phyloP scores from a whole-genome alignment of 35 echinoderm and acorn worm species.

The Anneissia japonica region DNA sequence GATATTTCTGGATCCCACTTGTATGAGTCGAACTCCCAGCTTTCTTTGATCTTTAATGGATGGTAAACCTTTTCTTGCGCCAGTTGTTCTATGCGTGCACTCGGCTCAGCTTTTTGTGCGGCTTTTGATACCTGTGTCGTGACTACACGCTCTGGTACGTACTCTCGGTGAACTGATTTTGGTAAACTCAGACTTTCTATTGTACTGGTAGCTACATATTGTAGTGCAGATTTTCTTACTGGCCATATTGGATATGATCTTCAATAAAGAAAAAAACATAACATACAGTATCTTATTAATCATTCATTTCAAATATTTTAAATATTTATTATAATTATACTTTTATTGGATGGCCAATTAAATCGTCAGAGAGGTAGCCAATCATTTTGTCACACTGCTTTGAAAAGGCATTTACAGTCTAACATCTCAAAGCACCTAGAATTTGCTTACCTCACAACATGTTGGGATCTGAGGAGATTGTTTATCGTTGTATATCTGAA shows the following conservation, averaged over 20 bases:
- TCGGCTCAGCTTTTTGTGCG: slow-evolving; percentile 69
- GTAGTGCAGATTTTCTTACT: slow-evolving; percentile 75
- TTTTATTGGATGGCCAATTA: too few species aligned
- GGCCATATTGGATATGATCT: slow-evolving; percentile 83
- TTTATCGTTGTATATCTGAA: too few species aligned
- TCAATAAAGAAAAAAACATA: not conserved
- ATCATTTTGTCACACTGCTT: too few species aligned
- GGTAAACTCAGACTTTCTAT: slow-evolving; percentile 33
- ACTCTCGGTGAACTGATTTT: slow-evolving; percentile 61
- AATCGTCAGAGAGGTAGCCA: too few species aligned
- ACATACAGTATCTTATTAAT: not conserved
- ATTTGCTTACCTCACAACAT: too few species aligned
- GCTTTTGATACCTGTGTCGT: slow-evolving; percentile 58
- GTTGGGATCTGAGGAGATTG: too few species aligned
- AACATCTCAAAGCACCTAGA: too few species aligned
- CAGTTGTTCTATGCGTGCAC: slow-evolving; percentile 69
- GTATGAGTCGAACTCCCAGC: slow-evolving; percentile 84
- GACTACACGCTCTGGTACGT: slow-evolving; percentile 60
- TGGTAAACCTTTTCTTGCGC: slow-evolving; percentile 66
- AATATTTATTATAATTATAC: too few species aligned
- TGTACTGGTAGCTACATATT: slow-evolving; percentile 59
- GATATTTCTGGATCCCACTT: slow-evolving; percentile 92
- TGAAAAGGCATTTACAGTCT: too few species aligned
- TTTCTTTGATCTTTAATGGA: slow-evolving; percentile 73
- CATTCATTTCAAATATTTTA: not conserved